Conservation (phyloP, 1,140 invertebrate species). For the Heliconius hewitsoni region DNA sequence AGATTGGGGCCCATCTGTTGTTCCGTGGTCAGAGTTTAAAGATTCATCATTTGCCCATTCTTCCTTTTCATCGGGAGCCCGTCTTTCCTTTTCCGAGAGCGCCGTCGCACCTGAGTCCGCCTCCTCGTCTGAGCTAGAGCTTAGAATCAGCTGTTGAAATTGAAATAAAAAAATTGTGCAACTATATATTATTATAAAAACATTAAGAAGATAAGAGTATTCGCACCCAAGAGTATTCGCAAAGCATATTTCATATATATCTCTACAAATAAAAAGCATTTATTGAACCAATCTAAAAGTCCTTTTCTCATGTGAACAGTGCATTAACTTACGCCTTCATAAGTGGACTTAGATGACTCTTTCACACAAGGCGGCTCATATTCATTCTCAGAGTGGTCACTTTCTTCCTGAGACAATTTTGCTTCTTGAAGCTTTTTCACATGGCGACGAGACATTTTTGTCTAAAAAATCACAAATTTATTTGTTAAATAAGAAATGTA, state of each 20-base stretch:
- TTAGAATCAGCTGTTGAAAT: slow-evolving; percentile 3
- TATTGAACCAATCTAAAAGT: background rate
- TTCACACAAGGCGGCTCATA: slow-evolving; percentile 1
- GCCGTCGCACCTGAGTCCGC: background rate
- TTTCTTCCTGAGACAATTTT: background rate
- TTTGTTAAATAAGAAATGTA: too few relatives aligned
- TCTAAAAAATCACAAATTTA: background rate
- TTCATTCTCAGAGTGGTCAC: background rate
- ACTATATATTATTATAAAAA: background rate
- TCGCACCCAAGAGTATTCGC: background rate
- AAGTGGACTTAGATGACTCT: background rate
- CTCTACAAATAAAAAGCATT: background rate
- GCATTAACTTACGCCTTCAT: background rate
- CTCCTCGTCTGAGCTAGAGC: slow-evolving; percentile 8
- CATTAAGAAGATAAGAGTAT: background rate
- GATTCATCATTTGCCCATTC: background rate
- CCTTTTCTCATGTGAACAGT: background rate
- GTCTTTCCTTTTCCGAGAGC: background rate
- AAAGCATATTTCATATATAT: background rate
- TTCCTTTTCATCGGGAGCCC: background rate
- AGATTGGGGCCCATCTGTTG: background rate
- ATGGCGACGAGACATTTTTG: background rate
- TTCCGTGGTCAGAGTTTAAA: background rate
- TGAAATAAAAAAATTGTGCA: background rate
- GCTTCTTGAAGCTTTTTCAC: background rate